Percentiles rank a stretch among this genome's conserved stretches.
phyloP scores from a whole-genome alignment of 1,140 invertebrate genomes.

The Hetaerina americana region DNA sequence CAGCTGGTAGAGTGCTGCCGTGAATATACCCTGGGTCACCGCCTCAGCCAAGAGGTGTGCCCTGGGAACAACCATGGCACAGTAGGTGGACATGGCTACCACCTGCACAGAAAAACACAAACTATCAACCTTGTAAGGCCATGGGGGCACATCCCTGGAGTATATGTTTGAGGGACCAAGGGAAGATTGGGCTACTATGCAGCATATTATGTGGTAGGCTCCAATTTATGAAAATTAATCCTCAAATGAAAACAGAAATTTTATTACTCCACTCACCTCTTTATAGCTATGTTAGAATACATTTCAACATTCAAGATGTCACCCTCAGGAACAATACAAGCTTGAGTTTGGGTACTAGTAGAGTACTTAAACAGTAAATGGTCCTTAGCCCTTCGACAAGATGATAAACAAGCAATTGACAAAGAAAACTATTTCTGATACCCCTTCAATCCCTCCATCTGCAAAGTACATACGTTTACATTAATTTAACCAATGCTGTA shows the following conservation, averaged over 20 bases:
- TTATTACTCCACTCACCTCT: neutral
- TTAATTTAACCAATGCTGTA: too few species aligned
- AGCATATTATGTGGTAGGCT: neutral
- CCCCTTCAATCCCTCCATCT: too few species aligned
- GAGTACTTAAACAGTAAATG: too few species aligned
- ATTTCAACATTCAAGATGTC: too few species aligned
- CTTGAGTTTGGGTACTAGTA: too few species aligned
- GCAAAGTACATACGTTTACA: too few species aligned
- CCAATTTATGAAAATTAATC: slow-evolving; percentile 4
- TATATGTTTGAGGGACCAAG: slow-evolving; percentile 12
- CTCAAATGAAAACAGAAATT: neutral
- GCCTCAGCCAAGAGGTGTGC: slow-evolving; percentile 45
- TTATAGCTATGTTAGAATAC: neutral
- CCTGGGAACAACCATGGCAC: slow-evolving; percentile 41
- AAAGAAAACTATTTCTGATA: too few species aligned
- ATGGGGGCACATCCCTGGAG: neutral
- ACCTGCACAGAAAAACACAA: slow-evolving; percentile 28
- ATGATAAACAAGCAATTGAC: too few species aligned
- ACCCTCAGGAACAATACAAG: too few species aligned
- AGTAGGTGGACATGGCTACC: slow-evolving; percentile 36
- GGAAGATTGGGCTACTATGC: neutral
- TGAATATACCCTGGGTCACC: slow-evolving; percentile 42
- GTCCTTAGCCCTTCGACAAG: too few species aligned
- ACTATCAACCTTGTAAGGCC: neutral
- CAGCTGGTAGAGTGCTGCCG: slow-evolving; percentile 45